Conservation (phyloP, 2,113 vertebrate species). For the Percina caprodes region DNA sequence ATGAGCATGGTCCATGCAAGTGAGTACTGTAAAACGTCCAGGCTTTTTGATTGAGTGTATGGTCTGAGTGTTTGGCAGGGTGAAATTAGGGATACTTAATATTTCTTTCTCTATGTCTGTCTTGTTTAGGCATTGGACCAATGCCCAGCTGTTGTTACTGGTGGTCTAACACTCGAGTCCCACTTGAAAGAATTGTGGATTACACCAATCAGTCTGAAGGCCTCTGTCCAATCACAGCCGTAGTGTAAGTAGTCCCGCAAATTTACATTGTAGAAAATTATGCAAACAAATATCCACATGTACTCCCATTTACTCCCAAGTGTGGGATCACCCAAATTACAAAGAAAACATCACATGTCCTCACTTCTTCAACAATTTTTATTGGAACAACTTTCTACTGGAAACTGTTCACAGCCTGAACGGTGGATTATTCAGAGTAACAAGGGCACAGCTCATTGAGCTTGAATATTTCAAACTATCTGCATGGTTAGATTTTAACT, state of each 20-base stretch:
- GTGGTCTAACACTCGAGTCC: fast-evolving
- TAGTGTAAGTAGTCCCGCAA: constrained; percentile 65
- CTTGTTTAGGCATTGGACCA: constrained; percentile 48
- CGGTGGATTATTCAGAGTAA: not conserved
- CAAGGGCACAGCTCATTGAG: not conserved
- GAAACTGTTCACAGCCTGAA: not conserved
- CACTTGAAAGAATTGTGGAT: fast-evolving
- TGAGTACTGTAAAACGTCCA: constrained; percentile 49
- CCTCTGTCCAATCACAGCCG: constrained; percentile 42
- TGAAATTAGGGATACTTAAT: not conserved
- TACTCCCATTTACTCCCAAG: not conserved
- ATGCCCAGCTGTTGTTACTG: not conserved
- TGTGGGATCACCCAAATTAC: not conserved
- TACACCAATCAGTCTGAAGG: constrained; percentile 62
- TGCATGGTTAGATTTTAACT: not conserved
- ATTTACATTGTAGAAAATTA: not conserved
- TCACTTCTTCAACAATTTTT: not conserved
- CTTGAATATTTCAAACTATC: not conserved
- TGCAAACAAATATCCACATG: not conserved
- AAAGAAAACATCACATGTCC: not conserved
- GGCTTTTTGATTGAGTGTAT: not conserved
- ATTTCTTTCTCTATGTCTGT: constrained; percentile 9
- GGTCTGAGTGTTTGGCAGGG: not conserved
- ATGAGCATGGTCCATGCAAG: constrained; percentile 42
- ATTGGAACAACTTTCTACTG: not conserved